phyloP scores from a whole-genome alignment of 53 echinoderm and acorn worm genomes.

The Holothuria scabra region DNA sequence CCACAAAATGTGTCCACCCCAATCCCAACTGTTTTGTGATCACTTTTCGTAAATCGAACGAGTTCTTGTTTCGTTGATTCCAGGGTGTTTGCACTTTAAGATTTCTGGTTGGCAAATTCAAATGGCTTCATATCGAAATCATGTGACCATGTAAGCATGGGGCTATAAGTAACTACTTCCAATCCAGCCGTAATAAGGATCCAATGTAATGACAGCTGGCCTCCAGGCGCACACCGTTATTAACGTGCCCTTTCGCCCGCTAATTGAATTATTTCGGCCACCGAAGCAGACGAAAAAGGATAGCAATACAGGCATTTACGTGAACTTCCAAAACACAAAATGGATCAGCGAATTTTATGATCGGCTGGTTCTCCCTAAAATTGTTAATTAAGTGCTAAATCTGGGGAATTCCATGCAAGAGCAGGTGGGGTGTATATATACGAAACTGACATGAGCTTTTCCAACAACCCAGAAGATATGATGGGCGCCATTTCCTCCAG shows the following conservation, averaged over 20 bases:
- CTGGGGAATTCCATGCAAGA: neutral
- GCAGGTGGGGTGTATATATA: neutral
- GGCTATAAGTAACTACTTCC: constrained; percentile 5
- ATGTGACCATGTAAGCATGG: too few species aligned
- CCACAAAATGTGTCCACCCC: too few species aligned
- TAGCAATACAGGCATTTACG: neutral
- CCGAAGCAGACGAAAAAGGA: constrained; percentile 19
- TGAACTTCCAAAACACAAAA: neutral
- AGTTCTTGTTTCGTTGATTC: too few species aligned
- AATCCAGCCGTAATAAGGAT: constrained; percentile 20
- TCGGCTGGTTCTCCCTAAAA: constrained; percentile 12
- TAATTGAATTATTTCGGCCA: constrained; percentile 39
- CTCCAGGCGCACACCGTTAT: constrained; percentile 39
- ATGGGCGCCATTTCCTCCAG: too few species aligned
- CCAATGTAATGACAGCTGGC: constrained; percentile 37
- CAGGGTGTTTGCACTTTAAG: too few species aligned
- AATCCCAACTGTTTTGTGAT: too few species aligned
- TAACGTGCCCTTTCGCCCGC: constrained; percentile 41
- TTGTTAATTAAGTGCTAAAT: constrained; percentile 8
- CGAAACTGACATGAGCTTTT: too few species aligned
- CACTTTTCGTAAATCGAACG: too few species aligned
- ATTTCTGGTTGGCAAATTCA: too few species aligned
- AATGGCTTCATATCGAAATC: too few species aligned
- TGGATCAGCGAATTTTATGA: constrained; percentile 35
- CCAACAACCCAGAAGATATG: too few species aligned